phyloP scores from a whole-genome alignment of 2,888 invertebrate genomes.

The Phasia obesa region DNA sequence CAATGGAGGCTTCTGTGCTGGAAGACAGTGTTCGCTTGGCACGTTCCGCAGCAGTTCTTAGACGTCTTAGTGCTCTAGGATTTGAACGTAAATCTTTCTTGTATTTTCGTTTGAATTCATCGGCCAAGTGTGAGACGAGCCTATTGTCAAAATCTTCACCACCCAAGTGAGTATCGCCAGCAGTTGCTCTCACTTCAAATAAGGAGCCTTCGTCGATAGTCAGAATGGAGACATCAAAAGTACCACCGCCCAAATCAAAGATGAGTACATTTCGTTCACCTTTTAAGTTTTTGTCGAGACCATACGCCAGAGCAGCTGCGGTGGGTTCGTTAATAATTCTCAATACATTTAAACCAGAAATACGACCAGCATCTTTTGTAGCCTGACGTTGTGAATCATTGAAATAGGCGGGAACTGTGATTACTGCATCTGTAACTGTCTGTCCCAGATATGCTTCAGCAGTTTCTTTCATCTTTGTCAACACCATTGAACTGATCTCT shows the following conservation, averaged over 20 bases:
- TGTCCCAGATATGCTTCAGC: constrained; percentile 94
- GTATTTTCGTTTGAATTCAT: constrained; percentile 92
- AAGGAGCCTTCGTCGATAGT: constrained; percentile 95
- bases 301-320: constrained; percentile 95
- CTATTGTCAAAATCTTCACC: constrained; percentile 96
- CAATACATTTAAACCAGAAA: constrained; percentile 94
- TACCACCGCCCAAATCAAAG: constrained; percentile 87
- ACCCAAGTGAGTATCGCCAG: constrained; percentile 96
- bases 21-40: constrained; percentile 90
- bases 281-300: constrained; percentile 91
- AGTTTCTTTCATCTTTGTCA: constrained; percentile 96
- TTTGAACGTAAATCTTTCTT: constrained; percentile 87
- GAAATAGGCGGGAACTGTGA: constrained; percentile 96
- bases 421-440: constrained; percentile 92
- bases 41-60: constrained; percentile 90
- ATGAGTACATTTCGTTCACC: constrained; percentile 92
- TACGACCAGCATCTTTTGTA: constrained; percentile 96
- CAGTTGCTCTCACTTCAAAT: constrained; percentile 97
- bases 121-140: constrained; percentile 92
- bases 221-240: constrained; percentile 97
- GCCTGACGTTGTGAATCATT: constrained; percentile 95
- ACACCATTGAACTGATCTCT: constrained; percentile 95
- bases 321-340: constrained; percentile 97
- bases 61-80: constrained; percentile 86
- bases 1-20: constrained; percentile 89